Base-by-base conservation (phyloP, 2,113 vertebrate genomes). In the Rhinichthys klamathensis region DNA sequence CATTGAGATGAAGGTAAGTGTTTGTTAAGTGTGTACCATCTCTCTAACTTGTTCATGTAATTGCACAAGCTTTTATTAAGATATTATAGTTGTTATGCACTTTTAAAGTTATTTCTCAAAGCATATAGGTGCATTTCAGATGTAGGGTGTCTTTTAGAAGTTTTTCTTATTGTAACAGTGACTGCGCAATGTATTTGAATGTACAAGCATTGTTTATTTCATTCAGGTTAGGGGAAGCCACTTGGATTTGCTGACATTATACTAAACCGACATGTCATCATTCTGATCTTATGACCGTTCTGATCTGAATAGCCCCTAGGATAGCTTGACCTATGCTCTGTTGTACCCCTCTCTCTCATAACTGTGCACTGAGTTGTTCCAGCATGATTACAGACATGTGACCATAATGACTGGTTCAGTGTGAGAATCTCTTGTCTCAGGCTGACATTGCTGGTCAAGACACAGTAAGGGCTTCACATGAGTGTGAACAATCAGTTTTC, bases 301-400 rank as follows among this genome's bases (percentile, higher is more conserved):
- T 87, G 87, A 83, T 83, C 78, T 51, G 46, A 76, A n/a, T 49
- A 80, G 16, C 84, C 73, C 74, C 54, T 30, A 4, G 60, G 74
- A 78, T 72, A 46, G 54, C 21, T 77, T 85, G 86, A 86, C 73
- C 84, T 75, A 86, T 88, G 82, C 67, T 88, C 81, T 84, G 67
- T 74, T 84, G 44, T 89, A 46, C 8, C 46, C 56, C 85, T 54
- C 85, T 54, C 85, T 85, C 63, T 4, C 78, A 61, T 82, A 69
- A 67, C 58, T 77, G 76, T 72, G 86, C 44, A 79, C 74, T 75
- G 82, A 79, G 78, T 80, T 84, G 85, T 90, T 88, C 87, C 80
- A 84, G 58, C 54, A 75, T 83, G 74, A 89, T 84, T 87, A 44
- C 44, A 56, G 61, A 84, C 93, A 92, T 93, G 92, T 93, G 93